Evolutionary conservation across 2,797 vertebrate species (phyloP).

Genomic region (Nasua narica): DNA sequence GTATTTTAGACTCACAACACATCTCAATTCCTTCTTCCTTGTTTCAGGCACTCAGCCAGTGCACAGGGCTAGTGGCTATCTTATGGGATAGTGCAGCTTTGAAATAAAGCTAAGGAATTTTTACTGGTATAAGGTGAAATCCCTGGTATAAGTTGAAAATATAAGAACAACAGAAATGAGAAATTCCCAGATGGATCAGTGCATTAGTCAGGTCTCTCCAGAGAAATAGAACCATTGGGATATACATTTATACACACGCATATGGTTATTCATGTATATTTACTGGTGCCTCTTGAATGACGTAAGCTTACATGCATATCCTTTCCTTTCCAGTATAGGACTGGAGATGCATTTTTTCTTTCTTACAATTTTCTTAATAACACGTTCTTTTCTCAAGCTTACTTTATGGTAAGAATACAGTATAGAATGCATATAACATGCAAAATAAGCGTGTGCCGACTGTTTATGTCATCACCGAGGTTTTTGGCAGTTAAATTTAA

Average conservation of each 20-base stretch:
- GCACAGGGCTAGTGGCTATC: background rate
- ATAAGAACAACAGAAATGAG: background rate
- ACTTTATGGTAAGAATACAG: background rate
- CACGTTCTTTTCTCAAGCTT: background rate
- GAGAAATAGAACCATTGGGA: background rate
- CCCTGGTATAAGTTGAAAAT: background rate
- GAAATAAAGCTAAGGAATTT: background rate
- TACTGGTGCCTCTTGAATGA: background rate
- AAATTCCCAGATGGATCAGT: background rate
- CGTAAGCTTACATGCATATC: background rate
- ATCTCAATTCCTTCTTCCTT: background rate
- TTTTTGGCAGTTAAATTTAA: background rate
- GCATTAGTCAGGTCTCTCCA: background rate
- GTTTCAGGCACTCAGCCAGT: background rate
- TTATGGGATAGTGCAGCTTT: background rate
- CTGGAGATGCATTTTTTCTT: background rate
- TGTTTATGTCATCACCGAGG: background rate
- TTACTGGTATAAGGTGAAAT: background rate
- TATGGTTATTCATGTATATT: background rate
- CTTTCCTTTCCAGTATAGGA: background rate
- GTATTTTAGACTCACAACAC: background rate
- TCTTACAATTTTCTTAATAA: background rate
- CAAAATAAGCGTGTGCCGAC: background rate
- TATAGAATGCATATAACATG: background rate
- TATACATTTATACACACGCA: background rate